These are phyloP conservation scores for Plutomurus gul DNA, from an alignment of 1,140 invertebrate genomes.

Conservation along the genomic window DNA sequence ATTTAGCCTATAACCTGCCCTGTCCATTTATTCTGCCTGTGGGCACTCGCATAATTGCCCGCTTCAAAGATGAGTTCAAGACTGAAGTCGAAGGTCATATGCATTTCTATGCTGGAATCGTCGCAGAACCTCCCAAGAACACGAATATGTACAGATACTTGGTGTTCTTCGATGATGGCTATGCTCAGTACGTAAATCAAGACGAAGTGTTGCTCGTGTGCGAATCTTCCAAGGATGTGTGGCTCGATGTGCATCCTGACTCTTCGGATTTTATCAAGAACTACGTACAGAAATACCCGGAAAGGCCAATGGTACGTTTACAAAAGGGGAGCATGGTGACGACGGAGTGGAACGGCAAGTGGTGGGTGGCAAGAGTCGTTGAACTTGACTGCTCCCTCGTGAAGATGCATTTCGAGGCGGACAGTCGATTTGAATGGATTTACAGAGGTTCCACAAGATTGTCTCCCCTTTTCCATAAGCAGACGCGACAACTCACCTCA, in stretches of 20 bases:
- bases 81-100: constrained; percentile 57
- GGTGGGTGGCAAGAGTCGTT: constrained; percentile 78
- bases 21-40: constrained; percentile 67
- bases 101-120: constrained; percentile 80
- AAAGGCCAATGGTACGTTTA: constrained; percentile 88
- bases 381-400: constrained; percentile 87
- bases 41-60: constrained; percentile 77
- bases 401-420: constrained; percentile 78
- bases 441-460: constrained; percentile 88
- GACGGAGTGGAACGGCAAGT: constrained; percentile 86
- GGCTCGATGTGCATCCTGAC: constrained; percentile 84
- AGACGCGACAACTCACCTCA: constrained; percentile 7
- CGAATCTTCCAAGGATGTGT: constrained; percentile 73
- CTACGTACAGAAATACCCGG: constrained; percentile 82
- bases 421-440: constrained; percentile 85
- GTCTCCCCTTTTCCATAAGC: constrained; percentile 77
- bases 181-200: constrained; percentile 83
- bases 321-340: constrained; percentile 77
- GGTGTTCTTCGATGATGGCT: constrained; percentile 96
- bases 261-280: constrained; percentile 82
- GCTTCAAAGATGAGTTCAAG: constrained; percentile 70
- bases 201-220: constrained; percentile 73
- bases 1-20: constrained; percentile 69
- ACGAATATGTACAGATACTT: constrained; percentile 82
- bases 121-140: constrained; percentile 82